Conservation (phyloP, 2,888 invertebrate genomes). For the Prosopocoilus inquinatus region DNA sequence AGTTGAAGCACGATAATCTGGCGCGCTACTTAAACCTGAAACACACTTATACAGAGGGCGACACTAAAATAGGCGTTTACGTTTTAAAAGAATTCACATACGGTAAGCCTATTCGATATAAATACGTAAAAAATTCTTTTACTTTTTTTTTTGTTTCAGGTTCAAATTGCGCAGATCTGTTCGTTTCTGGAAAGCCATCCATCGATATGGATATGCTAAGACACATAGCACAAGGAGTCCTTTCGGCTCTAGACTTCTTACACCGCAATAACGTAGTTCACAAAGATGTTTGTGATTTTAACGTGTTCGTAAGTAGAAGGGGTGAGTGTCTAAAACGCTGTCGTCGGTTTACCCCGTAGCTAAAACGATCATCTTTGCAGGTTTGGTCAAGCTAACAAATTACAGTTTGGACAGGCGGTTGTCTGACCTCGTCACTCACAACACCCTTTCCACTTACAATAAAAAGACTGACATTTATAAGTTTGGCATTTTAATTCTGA, state of each 20-base stretch:
- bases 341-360: constrained; percentile 2
- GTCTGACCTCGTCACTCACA: constrained; percentile 54
- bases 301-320: constrained; percentile 68
- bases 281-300: constrained; percentile 73
- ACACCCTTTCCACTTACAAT: constrained; percentile 48
- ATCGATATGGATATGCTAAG: constrained; percentile 59
- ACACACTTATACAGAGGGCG: constrained; percentile 53
- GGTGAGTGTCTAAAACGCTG: constrained; percentile 48
- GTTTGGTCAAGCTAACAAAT: constrained; percentile 62
- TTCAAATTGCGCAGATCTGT: constrained; percentile 49
- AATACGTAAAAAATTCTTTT: constrained; percentile 5
- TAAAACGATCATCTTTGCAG: constrained; percentile 32
- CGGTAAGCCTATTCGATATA: constrained; percentile 42
- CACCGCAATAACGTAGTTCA: constrained; percentile 83
- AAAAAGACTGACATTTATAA: constrained; percentile 74
- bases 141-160: constrained; percentile 33
- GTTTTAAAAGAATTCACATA: constrained; percentile 68
- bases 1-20: constrained; percentile 69
- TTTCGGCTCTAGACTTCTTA: constrained; percentile 73
- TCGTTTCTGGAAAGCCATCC: constrained; percentile 54
- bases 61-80: constrained; percentile 65
- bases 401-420: constrained; percentile 70
- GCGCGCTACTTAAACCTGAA: constrained; percentile 76
- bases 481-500: constrained; percentile 67
- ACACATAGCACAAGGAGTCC: constrained; percentile 67